Evolutionary conservation across 2,888 invertebrate species (phyloP), one percentile per base, ranked within the genome.

Genomic region (Harpalus rubripes): DNA sequence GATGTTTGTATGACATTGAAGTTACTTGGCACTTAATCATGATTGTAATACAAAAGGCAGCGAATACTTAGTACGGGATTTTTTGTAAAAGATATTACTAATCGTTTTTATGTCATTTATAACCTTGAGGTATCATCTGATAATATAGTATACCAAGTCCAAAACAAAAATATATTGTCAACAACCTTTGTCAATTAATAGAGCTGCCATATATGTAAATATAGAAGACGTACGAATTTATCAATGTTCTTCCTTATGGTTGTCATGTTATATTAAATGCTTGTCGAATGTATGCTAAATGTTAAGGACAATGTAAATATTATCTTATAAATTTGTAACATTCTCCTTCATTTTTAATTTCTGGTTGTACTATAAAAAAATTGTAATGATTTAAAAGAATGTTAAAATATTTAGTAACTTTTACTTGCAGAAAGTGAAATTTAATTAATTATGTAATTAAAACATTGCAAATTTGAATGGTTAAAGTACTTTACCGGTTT

Each of bases 391-490:
- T 32, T 32, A 32, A 32, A 32, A 32, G 7, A 12, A 52, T 52
- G 12, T 12, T 52, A 0, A 63, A 22, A 63, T 18, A 8, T 63
- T 63, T 12, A 22, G 59, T 22, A 52, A 63, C 63, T 63, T 63
- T 63, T 63, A 63, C 63, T 63, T 63, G 7, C 12, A 12, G 18
- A 63, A 26, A 63, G 26, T 63, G 63, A 63, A 26, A 63, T 63
- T 63, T 26, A 18, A 8, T 12, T 63, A 63, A 22, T 63, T 63
- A 63, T 63, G 10, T 63, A 10, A 63, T 8, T 63, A 22, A 12
- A 63, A 63, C 18, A 63, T 22, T 26, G 18, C 18, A 12, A 16
- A 8, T 5, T 32, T 32, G 3, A 61, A 5, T 61, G 22, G 32
- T 32, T 12, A 22, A 63, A 63, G 4, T 63, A 63, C 10, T 63